phyloP scores from a whole-genome alignment of 2,888 invertebrate species.

The Philereme transversata region DNA sequence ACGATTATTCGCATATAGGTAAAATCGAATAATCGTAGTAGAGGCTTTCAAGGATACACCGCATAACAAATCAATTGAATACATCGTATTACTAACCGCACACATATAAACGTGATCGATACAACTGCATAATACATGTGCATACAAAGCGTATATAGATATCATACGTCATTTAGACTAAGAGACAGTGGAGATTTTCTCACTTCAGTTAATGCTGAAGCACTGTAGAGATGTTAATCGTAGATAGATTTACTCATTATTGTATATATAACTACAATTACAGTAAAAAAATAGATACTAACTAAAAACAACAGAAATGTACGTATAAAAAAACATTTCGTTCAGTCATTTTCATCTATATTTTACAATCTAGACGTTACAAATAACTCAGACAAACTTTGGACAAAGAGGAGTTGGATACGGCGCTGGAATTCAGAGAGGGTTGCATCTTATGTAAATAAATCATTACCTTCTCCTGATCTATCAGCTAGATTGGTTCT shows the following conservation, averaged over 20 bases:
- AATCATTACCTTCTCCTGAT: background rate
- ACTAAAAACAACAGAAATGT: too few relatives aligned
- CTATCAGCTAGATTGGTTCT: constrained; percentile 50
- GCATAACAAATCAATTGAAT: constrained; percentile 59
- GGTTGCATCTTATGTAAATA: background rate
- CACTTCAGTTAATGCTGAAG: background rate
- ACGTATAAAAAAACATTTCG: too few relatives aligned
- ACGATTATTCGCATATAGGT: too few relatives aligned
- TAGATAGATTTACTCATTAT: too few relatives aligned
- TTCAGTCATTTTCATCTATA: too few relatives aligned
- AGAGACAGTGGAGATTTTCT: constrained; percentile 1
- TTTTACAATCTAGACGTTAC: too few relatives aligned
- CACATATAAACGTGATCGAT: constrained; percentile 19
- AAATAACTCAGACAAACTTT: too few relatives aligned
- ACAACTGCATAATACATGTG: constrained; percentile 33
- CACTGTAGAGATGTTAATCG: too few relatives aligned
- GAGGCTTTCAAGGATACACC: constrained; percentile 46
- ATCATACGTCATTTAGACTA: background rate
- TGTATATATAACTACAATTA: too few relatives aligned
- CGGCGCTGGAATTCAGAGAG: too few relatives aligned
- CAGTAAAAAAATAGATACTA: too few relatives aligned
- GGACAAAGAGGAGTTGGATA: too few relatives aligned
- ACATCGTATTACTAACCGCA: constrained; percentile 41
- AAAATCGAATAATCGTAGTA: constrained; percentile 20
- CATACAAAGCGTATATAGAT: constrained; percentile 28